Conservation (phyloP, 2,797 vertebrate species). For the Melanotaenia boesemani region DNA sequence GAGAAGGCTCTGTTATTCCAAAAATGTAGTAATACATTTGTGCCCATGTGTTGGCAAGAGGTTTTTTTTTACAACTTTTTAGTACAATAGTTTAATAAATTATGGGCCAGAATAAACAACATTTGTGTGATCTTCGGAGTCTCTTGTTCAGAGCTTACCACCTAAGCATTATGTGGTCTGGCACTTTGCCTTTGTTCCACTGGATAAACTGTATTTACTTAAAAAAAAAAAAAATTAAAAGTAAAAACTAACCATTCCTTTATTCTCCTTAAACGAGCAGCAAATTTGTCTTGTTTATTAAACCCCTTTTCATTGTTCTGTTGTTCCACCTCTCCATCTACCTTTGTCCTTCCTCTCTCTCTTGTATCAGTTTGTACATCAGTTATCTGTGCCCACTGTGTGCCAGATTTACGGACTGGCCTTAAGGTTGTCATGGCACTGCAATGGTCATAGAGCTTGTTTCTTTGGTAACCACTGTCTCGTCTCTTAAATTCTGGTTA, state of each 20-base stretch:
- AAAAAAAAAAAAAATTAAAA: too few relatives aligned
- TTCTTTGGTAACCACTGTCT: conserved; percentile 17
- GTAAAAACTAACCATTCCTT: not conserved
- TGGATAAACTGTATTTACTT: not conserved
- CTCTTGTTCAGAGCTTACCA: not conserved
- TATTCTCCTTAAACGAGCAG: not conserved
- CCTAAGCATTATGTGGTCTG: not conserved
- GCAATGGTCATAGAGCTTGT: conserved; percentile 11
- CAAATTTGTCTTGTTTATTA: conserved; percentile 25
- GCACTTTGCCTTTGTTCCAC: not conserved
- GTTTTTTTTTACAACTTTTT: too few relatives aligned
- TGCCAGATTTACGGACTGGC: conserved; percentile 58
- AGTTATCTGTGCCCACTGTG: conserved; percentile 57
- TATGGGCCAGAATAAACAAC: not conserved
- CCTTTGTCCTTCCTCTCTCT: conserved; percentile 33
- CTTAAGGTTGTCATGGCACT: conserved; percentile 35
- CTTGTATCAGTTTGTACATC: conserved; percentile 63
- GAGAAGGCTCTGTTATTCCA: not conserved
- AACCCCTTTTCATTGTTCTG: conserved; percentile 7
- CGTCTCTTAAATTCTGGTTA: conserved; percentile 4
- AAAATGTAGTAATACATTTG: not conserved
- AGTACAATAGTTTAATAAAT: not conserved
- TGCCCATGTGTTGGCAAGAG: not conserved
- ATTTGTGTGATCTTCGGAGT: not conserved
- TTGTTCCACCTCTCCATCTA: conserved; percentile 33